Evolutionary conservation across 1,140 invertebrate species (phyloP).

Genomic region (Marisa cornuarietis): DNA sequence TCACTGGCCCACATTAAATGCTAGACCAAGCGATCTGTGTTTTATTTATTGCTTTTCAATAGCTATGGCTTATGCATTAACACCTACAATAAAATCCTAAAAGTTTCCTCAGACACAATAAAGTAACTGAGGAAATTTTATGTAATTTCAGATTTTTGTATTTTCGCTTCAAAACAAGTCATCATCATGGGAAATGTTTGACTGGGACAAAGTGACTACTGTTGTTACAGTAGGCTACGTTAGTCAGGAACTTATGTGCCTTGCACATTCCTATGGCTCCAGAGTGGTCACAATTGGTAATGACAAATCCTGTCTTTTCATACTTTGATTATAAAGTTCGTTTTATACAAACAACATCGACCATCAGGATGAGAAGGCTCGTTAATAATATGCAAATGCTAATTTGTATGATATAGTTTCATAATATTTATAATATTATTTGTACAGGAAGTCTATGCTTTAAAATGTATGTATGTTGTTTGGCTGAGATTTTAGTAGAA

Average conservation of each 20-base stretch:
- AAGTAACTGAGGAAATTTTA: neutral
- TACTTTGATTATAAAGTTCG: neutral
- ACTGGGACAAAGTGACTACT: constrained; percentile 65
- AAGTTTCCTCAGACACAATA: neutral
- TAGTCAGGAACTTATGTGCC: constrained; percentile 58
- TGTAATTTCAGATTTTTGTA: constrained; percentile 59
- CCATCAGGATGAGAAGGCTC: neutral
- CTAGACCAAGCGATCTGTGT: neutral
- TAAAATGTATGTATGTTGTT: too few species aligned
- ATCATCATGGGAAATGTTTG: constrained; percentile 60
- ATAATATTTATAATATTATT: too few species aligned
- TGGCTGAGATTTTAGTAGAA: too few species aligned
- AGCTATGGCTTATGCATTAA: neutral
- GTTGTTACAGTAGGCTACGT: constrained; percentile 61
- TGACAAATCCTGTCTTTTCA: neutral
- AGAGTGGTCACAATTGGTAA: constrained; percentile 52
- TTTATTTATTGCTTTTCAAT: neutral
- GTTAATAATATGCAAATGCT: neutral
- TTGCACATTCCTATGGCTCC: constrained; percentile 60
- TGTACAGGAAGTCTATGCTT: too few species aligned
- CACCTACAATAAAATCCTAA: neutral
- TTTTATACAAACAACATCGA: neutral
- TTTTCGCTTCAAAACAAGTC: constrained; percentile 56
- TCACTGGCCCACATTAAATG: neutral
- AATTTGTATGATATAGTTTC: too few species aligned